Conservation (phyloP, 2,113 vertebrate species). For the Mustela lutreola region DNA sequence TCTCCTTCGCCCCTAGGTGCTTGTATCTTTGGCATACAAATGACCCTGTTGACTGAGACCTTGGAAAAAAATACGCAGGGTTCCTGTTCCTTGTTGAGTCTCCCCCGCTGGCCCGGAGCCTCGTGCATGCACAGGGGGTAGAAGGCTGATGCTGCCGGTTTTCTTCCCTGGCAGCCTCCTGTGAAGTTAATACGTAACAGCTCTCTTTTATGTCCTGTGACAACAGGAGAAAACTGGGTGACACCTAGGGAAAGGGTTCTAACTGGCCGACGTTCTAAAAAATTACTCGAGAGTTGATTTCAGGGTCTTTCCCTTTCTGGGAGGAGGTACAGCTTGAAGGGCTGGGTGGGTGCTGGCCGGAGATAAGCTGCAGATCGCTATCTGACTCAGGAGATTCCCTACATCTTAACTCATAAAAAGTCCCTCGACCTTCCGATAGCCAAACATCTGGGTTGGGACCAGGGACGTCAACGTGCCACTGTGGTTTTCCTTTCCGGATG, state of each 20-base stretch:
- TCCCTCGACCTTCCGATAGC: background rate
- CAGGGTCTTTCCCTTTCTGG: background rate
- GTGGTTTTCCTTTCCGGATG: constrained; percentile 27
- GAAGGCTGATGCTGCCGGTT: accelerated
- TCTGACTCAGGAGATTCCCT: background rate
- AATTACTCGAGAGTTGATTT: background rate
- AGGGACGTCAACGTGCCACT: background rate
- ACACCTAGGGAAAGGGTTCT: background rate
- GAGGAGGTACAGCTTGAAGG: background rate
- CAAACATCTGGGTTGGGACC: background rate
- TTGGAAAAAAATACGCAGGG: background rate
- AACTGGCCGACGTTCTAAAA: background rate
- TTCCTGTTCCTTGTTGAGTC: too few relatives aligned
- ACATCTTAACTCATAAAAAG: background rate
- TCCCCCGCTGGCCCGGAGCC: accelerated
- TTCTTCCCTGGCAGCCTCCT: accelerated
- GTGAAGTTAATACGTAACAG: accelerated
- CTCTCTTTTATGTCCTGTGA: background rate
- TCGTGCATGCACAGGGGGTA: accelerated
- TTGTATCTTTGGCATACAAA: background rate
- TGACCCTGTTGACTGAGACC: background rate
- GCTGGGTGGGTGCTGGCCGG: background rate
- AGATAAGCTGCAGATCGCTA: background rate
- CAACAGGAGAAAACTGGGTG: background rate
- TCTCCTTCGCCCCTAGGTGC: background rate